Conservation (phyloP, 2,888 invertebrate genomes). For the Melanophora roralis region DNA sequence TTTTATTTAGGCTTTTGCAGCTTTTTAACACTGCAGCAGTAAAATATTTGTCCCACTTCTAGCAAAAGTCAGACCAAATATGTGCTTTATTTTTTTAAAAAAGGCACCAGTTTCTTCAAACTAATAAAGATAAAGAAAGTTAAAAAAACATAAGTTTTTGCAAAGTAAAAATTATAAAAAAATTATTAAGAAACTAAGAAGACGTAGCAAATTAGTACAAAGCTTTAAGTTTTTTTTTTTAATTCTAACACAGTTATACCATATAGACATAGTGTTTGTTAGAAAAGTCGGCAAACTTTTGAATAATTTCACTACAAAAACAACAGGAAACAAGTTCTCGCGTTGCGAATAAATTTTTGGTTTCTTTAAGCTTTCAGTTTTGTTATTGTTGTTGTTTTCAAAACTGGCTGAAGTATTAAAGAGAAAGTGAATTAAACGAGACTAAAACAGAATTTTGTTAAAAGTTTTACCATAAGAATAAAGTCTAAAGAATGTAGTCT, state of each 20-base stretch:
- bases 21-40: no score
- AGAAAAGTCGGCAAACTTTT: slow-evolving; percentile 67
- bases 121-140: slow-evolving; percentile 47
- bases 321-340: slow-evolving; percentile 49
- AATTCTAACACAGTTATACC: slow-evolving; percentile 48
- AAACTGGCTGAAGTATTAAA: slow-evolving; percentile 45
- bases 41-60: no score
- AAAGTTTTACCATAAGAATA: slow-evolving; percentile 57
- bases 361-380: neutral
- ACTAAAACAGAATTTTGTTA: slow-evolving; percentile 38
- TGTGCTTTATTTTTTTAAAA: neutral
- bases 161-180: neutral
- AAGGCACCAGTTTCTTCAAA: neutral
- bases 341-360: slow-evolving; percentile 40
- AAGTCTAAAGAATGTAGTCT: slow-evolving; percentile 41
- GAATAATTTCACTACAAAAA: slow-evolving; percentile 65
- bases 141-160: slow-evolving; percentile 31
- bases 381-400: slow-evolving; percentile 29
- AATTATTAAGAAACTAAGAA: neutral
- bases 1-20: no score
- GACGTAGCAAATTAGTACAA: slow-evolving; percentile 47
- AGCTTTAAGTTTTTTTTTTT: slow-evolving; percentile 48
- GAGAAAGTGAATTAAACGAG: slow-evolving; percentile 61
- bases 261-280: slow-evolving; percentile 52
- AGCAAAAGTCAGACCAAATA: neutral